Percentiles rank a stretch among this genome's conserved stretches.
Evolutionary conservation across 2,797 vertebrate genomes (phyloP).

Genomic region (Pterois miles): DNA sequence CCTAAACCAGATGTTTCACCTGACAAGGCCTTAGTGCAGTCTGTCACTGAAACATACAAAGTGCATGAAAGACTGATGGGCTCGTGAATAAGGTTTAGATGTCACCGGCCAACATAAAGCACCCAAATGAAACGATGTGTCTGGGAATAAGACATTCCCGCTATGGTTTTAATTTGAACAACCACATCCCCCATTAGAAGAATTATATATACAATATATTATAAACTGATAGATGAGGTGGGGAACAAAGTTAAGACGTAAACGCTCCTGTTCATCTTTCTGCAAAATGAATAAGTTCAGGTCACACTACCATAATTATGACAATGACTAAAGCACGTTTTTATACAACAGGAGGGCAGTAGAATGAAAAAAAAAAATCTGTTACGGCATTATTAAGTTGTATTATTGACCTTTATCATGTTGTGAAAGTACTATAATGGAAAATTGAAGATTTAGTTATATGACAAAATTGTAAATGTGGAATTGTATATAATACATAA

Average conservation of each 20-base stretch:
- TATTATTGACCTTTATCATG: background rate
- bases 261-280: background rate
- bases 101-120: slow-evolving; percentile 50
- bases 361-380: background rate
- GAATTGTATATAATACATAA: too few species aligned
- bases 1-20: slow-evolving; percentile 81
- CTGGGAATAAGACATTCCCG: slow-evolving; percentile 22
- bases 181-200: background rate
- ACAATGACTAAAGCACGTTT: background rate
- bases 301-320: background rate
- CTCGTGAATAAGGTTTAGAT: slow-evolving; percentile 34
- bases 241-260: background rate
- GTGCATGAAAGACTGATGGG: slow-evolving; percentile 58
- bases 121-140: slow-evolving; percentile 44
- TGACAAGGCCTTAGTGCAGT: slow-evolving; percentile 41
- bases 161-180: slow-evolving; percentile 47
- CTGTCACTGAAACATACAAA: slow-evolving; percentile 59
- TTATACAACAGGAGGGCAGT: background rate
- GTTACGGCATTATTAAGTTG: background rate
- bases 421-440: background rate
- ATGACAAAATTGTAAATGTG: background rate
- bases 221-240: slow-evolving; percentile 8
- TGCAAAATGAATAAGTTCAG: background rate
- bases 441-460: background rate
- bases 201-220: background rate